phyloP scores from a whole-genome alignment of 2,113 vertebrate species.

The Typhlomys cinereus region DNA sequence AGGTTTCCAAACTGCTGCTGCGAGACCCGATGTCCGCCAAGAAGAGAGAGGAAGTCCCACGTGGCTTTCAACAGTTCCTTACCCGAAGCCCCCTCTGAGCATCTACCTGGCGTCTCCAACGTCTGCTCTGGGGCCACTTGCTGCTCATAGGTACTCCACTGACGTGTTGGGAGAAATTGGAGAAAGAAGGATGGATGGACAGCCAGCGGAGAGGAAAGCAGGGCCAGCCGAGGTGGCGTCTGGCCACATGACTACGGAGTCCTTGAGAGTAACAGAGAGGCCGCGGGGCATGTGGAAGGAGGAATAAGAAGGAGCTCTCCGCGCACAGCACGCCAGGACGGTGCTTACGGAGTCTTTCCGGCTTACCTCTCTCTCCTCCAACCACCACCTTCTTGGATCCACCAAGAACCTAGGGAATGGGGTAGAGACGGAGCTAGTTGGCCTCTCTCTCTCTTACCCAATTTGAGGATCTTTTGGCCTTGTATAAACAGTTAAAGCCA shows the following conservation, averaged over 20 bases:
- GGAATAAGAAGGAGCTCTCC: not conserved
- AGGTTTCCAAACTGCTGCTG: not conserved
- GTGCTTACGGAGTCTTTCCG: not conserved
- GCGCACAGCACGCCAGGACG: not conserved
- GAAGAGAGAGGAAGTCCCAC: not conserved
- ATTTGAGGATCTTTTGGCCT: not conserved
- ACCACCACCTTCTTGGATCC: not conserved
- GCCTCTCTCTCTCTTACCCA: not conserved
- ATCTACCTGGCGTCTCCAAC: not conserved
- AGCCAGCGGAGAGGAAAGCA: not conserved
- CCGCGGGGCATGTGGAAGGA: not conserved
- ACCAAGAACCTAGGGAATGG: not conserved
- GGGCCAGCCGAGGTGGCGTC: accelerated
- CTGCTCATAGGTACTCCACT: not conserved
- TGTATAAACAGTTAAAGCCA: not conserved
- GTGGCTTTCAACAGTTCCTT: not conserved
- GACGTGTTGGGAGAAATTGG: not conserved
- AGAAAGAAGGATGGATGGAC: not conserved
- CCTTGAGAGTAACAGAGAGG: not conserved
- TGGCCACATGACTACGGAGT: not conserved
- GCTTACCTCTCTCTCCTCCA: not conserved
- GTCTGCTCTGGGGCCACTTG: not conserved
- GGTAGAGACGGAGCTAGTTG: not conserved
- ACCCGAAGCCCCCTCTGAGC: not conserved
- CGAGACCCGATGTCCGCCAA: not conserved